These are phyloP conservation scores for Rousettus madagascariensis DNA, from an alignment of 2,797 vertebrate genomes.

Conservation along the genomic window DNA sequence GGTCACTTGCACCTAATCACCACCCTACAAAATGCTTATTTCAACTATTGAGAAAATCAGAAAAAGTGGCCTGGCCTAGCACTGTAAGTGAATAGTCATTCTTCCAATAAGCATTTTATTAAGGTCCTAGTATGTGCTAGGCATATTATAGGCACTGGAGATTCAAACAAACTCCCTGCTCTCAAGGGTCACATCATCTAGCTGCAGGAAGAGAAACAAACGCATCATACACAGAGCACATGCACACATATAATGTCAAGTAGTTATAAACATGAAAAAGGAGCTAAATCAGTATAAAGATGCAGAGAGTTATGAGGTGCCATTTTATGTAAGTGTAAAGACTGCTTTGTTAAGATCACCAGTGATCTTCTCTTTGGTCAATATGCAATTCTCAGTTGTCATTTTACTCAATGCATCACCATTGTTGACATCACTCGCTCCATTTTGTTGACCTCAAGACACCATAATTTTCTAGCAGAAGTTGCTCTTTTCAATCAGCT, in stretches of 20 bases:
- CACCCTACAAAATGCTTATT: neutral
- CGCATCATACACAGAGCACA: neutral
- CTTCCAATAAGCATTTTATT: neutral
- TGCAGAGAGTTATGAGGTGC: neutral
- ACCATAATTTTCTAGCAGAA: neutral
- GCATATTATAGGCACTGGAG: neutral
- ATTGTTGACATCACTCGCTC: neutral
- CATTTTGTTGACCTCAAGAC: neutral
- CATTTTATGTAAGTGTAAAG: neutral
- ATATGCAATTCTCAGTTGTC: neutral
- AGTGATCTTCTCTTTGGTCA: neutral
- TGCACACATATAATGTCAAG: neutral
- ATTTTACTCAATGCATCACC: neutral
- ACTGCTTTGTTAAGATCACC: neutral
- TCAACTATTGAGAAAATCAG: neutral
- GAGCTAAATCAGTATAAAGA: neutral
- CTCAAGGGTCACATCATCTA: neutral
- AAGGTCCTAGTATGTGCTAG: neutral
- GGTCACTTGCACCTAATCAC: neutral
- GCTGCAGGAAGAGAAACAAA: neutral
- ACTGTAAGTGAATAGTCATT: neutral
- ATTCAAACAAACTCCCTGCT: neutral
- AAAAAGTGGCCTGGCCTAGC: neutral
- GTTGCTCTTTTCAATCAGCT: neutral
- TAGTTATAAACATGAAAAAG: neutral